Evolutionary conservation across 2,113 vertebrate species (phyloP).

Genomic region (human): DNA sequence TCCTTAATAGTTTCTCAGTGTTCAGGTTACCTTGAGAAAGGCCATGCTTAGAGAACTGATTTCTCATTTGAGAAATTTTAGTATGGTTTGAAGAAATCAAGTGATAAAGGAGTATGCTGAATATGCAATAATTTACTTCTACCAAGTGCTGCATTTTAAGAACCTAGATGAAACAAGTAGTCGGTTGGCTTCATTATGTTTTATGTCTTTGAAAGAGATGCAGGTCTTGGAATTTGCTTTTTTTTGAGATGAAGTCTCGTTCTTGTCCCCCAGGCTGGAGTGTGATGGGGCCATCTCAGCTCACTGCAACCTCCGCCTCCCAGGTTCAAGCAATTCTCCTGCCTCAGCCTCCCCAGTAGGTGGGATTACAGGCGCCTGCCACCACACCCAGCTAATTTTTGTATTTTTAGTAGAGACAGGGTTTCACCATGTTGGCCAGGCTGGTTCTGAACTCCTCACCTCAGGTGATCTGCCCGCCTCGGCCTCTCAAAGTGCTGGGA

Average conservation of each 20-base stretch:
- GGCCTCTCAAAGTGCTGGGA: too few species aligned
- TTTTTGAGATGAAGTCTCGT: not conserved
- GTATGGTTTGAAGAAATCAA: slow-evolving; percentile 75
- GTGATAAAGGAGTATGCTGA: slow-evolving; percentile 77
- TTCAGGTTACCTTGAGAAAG: slow-evolving; percentile 50
- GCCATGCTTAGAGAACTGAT: slow-evolving; percentile 53
- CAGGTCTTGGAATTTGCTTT: slow-evolving; percentile 54
- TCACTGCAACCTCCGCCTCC: too few species aligned
- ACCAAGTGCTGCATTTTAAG: slow-evolving; percentile 71
- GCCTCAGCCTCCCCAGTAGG: too few species aligned
- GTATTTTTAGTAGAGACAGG: too few species aligned
- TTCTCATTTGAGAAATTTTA: slow-evolving; percentile 58
- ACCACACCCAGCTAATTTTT: too few species aligned
- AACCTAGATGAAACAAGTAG: not conserved
- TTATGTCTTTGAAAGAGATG: slow-evolving; percentile 66
- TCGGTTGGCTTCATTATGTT: slow-evolving; percentile 52
- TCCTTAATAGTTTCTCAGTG: slow-evolving; percentile 31
- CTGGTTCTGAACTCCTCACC: too few species aligned
- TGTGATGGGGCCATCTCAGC: too few species aligned
- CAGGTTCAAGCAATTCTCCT: too few species aligned
- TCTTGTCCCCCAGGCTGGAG: too few species aligned
- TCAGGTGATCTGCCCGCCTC: too few species aligned
- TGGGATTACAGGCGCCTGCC: too few species aligned
- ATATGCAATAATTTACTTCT: slow-evolving; percentile 82
- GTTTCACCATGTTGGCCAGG: too few species aligned